Percentiles rank a stretch among this genome's conserved stretches.
Conservation (phyloP, 2,113 vertebrate genomes). For the Varanus komodoensis region DNA sequence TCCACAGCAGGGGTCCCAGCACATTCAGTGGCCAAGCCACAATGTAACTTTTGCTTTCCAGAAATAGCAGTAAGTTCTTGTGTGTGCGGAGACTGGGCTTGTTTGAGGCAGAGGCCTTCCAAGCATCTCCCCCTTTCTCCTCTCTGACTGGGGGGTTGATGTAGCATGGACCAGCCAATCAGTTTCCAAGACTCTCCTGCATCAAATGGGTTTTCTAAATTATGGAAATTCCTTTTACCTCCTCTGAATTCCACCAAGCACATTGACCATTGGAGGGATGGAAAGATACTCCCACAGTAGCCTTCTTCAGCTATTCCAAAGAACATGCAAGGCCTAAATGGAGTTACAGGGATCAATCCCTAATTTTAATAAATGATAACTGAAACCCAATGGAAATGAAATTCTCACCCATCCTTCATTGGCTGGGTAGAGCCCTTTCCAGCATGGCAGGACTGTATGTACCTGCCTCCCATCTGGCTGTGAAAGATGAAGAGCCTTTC, state of each 20-base stretch:
- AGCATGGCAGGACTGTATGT: too few relatives aligned
- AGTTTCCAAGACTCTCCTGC: neutral
- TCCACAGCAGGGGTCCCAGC: neutral
- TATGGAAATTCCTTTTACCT: neutral
- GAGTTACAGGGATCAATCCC: too few relatives aligned
- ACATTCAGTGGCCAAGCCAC: neutral
- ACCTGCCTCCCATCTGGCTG: too few relatives aligned
- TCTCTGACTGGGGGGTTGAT: neutral
- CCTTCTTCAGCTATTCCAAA: too few relatives aligned
- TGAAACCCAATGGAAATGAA: too few relatives aligned
- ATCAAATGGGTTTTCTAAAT: neutral
- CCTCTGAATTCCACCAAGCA: neutral
- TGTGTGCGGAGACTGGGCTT: neutral
- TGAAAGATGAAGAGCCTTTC: too few relatives aligned
- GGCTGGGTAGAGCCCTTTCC: too few relatives aligned
- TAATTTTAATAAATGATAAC: too few relatives aligned
- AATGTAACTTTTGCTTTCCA: neutral
- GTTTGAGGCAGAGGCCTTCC: neutral
- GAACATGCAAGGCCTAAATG: too few relatives aligned
- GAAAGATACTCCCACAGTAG: neutral
- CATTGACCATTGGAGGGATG: neutral
- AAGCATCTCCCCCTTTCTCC: neutral
- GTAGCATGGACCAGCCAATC: neutral
- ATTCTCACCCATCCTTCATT: too few relatives aligned
- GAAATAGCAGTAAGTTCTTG: neutral